A percentile compares a stretch with the other conserved stretches of the same genome.
phyloP scores from a whole-genome alignment of 2,888 invertebrate species.

The Campoplex nolae region DNA sequence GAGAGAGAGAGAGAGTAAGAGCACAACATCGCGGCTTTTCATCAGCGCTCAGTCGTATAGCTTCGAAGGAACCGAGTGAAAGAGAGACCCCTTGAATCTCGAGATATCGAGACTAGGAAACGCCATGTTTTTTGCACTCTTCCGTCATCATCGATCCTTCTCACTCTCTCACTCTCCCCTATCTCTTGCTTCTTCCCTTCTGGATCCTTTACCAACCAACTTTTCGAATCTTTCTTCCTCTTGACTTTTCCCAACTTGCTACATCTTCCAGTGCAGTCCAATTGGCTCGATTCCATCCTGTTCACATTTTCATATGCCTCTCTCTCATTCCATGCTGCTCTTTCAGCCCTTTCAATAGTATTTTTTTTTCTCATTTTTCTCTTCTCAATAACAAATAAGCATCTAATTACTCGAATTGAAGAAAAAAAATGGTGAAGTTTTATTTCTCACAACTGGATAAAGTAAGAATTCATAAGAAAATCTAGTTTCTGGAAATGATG shows the following conservation, averaged over 20 bases:
- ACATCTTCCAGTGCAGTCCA: slow-evolving; percentile 36
- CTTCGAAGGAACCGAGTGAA: slow-evolving; percentile 52
- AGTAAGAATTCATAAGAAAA: background rate
- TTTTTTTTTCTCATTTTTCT: background rate
- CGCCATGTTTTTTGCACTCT: slow-evolving; percentile 66
- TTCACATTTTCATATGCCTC: slow-evolving; percentile 18
- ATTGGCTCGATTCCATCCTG: slow-evolving; percentile 39
- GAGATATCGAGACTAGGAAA: slow-evolving; percentile 65
- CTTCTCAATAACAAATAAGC: slow-evolving; percentile 4
- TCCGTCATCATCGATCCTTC: slow-evolving; percentile 33
- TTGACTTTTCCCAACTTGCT: slow-evolving; percentile 51
- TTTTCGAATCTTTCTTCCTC: slow-evolving; percentile 20
- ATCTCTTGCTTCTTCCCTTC: background rate
- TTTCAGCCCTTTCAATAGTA: background rate
- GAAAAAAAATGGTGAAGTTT: background rate
- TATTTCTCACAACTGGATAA: background rate
- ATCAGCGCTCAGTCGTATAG: slow-evolving; percentile 56
- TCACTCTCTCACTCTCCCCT: slow-evolving; percentile 17
- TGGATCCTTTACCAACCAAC: slow-evolving; percentile 13
- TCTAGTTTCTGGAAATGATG: background rate
- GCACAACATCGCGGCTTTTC: slow-evolving; percentile 64
- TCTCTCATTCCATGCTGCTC: background rate
- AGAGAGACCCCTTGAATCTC: slow-evolving; percentile 51
- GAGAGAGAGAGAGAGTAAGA: slow-evolving; percentile 14
- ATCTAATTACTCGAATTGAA: background rate